A percentile compares a stretch with the other conserved stretches of the same genome.
Evolutionary conservation across 2,113 vertebrate species (phyloP).

Genomic region (Rhinopomastus cyanomelas): DNA sequence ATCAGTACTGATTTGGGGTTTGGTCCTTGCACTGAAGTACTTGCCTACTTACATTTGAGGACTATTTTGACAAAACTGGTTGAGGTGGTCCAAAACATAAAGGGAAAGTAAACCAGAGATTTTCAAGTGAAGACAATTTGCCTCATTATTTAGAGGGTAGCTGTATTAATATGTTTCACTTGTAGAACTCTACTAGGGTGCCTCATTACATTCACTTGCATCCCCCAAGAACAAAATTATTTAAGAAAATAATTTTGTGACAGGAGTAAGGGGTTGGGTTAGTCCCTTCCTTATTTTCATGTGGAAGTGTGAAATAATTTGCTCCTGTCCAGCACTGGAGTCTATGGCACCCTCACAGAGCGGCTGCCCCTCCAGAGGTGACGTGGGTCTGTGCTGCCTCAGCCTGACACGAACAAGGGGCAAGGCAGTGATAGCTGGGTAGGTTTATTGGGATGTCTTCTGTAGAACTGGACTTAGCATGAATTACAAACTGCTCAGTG

Average conservation of each 20-base stretch:
- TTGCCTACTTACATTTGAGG: neutral
- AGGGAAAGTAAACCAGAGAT: rapidly evolving
- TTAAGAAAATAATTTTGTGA: neutral
- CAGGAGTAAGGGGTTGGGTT: neutral
- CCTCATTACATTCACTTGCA: neutral
- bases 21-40: neutral
- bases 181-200: neutral
- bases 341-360: neutral
- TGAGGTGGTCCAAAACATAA: neutral
- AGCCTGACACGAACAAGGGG: neutral
- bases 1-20: neutral
- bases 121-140: neutral
- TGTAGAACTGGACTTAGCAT: neutral
- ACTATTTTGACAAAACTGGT: neutral
- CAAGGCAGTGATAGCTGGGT: neutral
- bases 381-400: neutral
- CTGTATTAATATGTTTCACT: neutral
- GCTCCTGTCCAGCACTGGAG: neutral
- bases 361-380: neutral
- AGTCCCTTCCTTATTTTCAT: neutral
- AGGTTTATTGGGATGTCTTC: neutral
- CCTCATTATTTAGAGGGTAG: neutral
- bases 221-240: rapidly evolving
- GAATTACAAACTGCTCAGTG: neutral
- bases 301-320: neutral